Base-by-base conservation (phyloP, 1,140 invertebrate genomes). In the Tetraneura akinire region DNA sequence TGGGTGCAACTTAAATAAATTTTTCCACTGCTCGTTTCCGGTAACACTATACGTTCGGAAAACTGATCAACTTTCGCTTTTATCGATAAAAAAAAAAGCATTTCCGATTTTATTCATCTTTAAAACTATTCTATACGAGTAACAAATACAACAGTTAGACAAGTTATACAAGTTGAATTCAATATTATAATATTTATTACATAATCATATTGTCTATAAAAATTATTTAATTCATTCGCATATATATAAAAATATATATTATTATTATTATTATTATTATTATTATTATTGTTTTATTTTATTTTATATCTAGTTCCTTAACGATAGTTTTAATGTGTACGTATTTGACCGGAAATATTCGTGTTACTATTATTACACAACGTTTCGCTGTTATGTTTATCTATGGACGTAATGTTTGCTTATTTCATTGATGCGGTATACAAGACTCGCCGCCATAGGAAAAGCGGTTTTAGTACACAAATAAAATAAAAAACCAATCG, bases 271-370 rank as follows among this genome's bases (percentile, higher is more conserved):
- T n/a, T n/a, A n/a, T n/a, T n/a, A n/a, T n/a, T n/a, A n/a, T n/a
- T n/a, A n/a, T n/a, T n/a, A n/a, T n/a, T n/a, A n/a, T n/a, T n/a
- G n/a, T n/a, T n/a, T n/a, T n/a, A n/a, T n/a, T n/a, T n/a, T n/a
- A n/a, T n/a, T n/a, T n/a, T n/a, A n/a, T n/a, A n/a, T n/a, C n/a
- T 37, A 3, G 32, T 37, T 37, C 8, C 32, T 37, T 8, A 37
- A 62, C 60, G 23, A 29, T 62, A 62, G 14, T n/a, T 32, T 29
- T 62, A 18, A 5, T 14, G 26, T 32, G 57, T 62, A 62, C 26
- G 29, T 62, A 62, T 32, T 62, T 32, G 60, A 62, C 60, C 60
- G 60, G 60, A 62, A 62, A 62, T 62, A 62, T 26, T 62, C 60
- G 60, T 62, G 60, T 62, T 62, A 62, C 60, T 16, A 62, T 62